Evolutionary conservation across 2,113 vertebrate species (phyloP), one percentile per base, ranked within the genome.

Genomic region (Danionella cerebrum): DNA sequence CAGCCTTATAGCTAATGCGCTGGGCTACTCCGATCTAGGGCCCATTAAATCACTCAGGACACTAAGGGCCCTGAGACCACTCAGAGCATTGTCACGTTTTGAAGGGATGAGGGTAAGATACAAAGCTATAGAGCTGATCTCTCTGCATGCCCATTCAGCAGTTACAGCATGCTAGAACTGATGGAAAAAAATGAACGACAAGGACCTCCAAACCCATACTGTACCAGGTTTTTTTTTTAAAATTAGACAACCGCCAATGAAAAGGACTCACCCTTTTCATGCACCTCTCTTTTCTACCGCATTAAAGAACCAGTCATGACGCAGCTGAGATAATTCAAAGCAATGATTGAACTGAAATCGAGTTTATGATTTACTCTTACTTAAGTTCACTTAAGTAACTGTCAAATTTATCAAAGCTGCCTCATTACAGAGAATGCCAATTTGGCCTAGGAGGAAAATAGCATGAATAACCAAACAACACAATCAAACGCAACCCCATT

Each of bases 31-130:
- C 93, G 96, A 99, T 93, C 94, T 99, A 97, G 96, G 96, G 93
- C 95, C 96, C 91, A 99, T 99, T 96, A 99, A 99, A 88, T 99
- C 96, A 91, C 94, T 99, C 95, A 98, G 95, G 93, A 99, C 96
- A 89, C 93, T 99, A 92, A 99, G 96, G 96, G 96, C 96, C 89
- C 94, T 99, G 94, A 98, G 96, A 92, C 96, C 96, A 90, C 95
- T 99, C 95, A 98, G 96, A 97, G 96, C 96, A 92, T 97, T 99
- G 87, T 99, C 96, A 93, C 95, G 96, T 94, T 99, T 99, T 99
- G 96, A 99, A 95, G 96, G 96, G 90, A 99, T 99, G 96, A 98
- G 96, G 96, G 96, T 99, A 98, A 99, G 96, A 94, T 89, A 84
- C 89, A 90, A 91, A 93, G 86, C 88, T 88, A 90, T 96, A 94